phyloP scores from a whole-genome alignment of 2,797 vertebrate genomes.

The Hephaestus fuliginosus region DNA sequence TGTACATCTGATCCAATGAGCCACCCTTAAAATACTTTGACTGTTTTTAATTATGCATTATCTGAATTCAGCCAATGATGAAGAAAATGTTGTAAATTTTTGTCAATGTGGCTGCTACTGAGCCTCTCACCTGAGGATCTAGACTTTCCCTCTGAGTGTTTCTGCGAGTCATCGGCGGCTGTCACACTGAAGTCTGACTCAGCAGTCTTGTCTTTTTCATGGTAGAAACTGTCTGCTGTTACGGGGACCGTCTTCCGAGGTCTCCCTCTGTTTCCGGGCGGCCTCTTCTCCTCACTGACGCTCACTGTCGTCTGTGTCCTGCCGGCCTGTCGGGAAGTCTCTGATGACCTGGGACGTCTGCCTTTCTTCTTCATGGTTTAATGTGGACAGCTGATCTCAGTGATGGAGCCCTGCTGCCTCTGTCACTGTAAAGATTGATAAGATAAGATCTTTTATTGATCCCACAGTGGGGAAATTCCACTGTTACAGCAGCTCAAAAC shows the following conservation, averaged over 20 bases:
- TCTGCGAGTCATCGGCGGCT: slow-evolving; percentile 17
- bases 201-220: slow-evolving; percentile 15
- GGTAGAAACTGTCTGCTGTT: slow-evolving; percentile 15
- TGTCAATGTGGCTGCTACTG: not conserved
- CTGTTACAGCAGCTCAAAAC: no score
- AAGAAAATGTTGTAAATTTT: not conserved
- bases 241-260: slow-evolving; percentile 46
- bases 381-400: slow-evolving; percentile 8
- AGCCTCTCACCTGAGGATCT: slow-evolving; percentile 79
- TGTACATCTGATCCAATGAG: not conserved
- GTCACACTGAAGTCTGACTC: slow-evolving; percentile 30
- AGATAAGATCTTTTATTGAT: no score
- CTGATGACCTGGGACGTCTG: slow-evolving; percentile 79
- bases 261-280: slow-evolving; percentile 57
- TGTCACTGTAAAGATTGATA: not conserved
- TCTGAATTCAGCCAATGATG: not conserved
- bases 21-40: no score
- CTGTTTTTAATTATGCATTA: no score
- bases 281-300: slow-evolving; percentile 36
- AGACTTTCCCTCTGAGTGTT: slow-evolving; percentile 64
- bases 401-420: slow-evolving; percentile 9
- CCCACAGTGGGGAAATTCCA: no score
- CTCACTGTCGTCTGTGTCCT: slow-evolving; percentile 33
- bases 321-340: slow-evolving; percentile 51
- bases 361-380: slow-evolving; percentile 85